Base-by-base conservation (phyloP, 1,140 invertebrate genomes). In the Mycetomoellerius zeteki region DNA sequence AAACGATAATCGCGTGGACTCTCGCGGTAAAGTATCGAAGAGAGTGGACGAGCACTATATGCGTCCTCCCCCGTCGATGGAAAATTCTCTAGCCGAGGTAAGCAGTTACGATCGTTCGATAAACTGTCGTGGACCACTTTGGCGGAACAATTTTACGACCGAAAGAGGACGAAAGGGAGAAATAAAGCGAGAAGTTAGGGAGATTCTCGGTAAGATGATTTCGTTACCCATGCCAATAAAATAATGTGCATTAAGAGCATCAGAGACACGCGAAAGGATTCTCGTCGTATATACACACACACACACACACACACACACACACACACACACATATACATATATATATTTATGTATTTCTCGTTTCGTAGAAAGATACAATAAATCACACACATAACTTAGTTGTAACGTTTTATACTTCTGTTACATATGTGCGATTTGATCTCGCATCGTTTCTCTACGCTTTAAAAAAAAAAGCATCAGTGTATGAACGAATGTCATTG, bases 111-210 rank as follows among this genome's bases (percentile, higher is more conserved):
- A 77, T 81, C 88, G 78, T 21, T 72, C 75, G 62, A 82, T 77
- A 86, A 88, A 88, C 86, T 75, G 52, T 54, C 69, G 86, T 33
- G 56, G 67, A 80, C 86, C 69, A 71, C 76, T 89, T 76, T 21
- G 67, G 43, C 24, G 54, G 52, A 71, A 80, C 76, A 85, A 88
- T 88, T 89, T 89, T 89, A 89, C 88, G 88, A 89, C 6, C 54
- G 24, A 37, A 21, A 73, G 86, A 50, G 86, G 43, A 76, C 47
- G 33, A 37, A 33, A 58, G 47, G 43, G 12, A 54, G 69, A 75
- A 80, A 78, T 76, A 65, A 60, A 86, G 65, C 58, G 54, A 27
- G 47, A 52, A 54, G 43, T 10, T 37, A 27, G 50, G 7, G 8
- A 24, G 37, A n/a, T n/a, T n/a, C n/a, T n/a, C n/a, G n/a, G n/a